A percentile compares a stretch with the other conserved stretches of the same genome.
Evolutionary conservation across 2,113 vertebrate genomes (phyloP).

Genomic region (Sardina pilchardus): DNA sequence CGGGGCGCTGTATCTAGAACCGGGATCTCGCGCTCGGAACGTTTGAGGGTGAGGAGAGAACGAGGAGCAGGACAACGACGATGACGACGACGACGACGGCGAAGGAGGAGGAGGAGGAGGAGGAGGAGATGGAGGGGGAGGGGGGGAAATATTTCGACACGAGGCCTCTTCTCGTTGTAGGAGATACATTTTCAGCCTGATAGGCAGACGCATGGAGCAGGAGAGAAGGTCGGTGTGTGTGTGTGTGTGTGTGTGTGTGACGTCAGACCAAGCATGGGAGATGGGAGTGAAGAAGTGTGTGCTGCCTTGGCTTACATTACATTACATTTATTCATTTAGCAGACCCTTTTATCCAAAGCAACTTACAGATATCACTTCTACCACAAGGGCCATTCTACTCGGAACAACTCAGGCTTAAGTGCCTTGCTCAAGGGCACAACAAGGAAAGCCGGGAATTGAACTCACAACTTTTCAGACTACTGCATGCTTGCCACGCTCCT

Average conservation of each 20-base stretch:
- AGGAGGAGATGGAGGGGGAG: neutral
- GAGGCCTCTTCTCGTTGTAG: slow-evolving; percentile 61
- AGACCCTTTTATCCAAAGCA: too few relatives aligned
- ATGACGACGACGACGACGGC: slow-evolving; percentile 48
- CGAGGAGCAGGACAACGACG: slow-evolving; percentile 49
- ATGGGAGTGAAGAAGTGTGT: neutral
- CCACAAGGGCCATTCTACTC: too few relatives aligned
- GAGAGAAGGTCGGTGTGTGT: neutral
- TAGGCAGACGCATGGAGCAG: slow-evolving; percentile 69
- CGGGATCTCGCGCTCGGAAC: slow-evolving; percentile 50
- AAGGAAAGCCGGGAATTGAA: too few relatives aligned
- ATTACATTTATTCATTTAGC: too few relatives aligned
- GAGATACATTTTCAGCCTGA: slow-evolving; percentile 74
- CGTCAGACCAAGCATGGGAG: too few relatives aligned
- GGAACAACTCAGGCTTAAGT: too few relatives aligned
- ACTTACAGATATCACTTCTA: too few relatives aligned
- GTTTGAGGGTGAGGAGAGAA: slow-evolving; percentile 51
- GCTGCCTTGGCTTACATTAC: slow-evolving; percentile 12
- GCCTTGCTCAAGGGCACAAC: too few relatives aligned
- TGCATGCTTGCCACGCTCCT: too few relatives aligned
- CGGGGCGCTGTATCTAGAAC: slow-evolving; percentile 60
- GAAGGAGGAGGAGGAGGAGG: neutral
- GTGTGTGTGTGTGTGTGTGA: neutral
- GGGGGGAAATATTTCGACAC: slow-evolving; percentile 63
- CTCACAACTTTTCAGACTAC: too few relatives aligned